Conservation (phyloP, 2,113 vertebrate species). For the Myxocyprinus asiaticus region DNA sequence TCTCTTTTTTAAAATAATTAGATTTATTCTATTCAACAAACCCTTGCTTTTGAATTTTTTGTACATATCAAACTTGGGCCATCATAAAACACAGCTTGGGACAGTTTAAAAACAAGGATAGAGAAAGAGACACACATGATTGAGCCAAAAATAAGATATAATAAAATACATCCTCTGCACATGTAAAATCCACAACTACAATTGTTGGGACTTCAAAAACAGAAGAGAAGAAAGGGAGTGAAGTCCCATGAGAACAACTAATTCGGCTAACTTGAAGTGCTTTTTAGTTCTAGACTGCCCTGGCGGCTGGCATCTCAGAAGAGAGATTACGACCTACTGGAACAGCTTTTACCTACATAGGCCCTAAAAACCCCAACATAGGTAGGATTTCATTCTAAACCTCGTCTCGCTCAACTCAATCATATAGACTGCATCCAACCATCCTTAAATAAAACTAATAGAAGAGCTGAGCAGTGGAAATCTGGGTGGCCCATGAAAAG, state of each 20-base stretch:
- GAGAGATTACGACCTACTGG: conserved; percentile 37
- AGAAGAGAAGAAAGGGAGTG: not conserved
- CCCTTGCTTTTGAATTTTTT: conserved; percentile 65
- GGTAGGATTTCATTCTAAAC: conserved; percentile 38
- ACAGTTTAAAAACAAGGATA: conserved; percentile 29
- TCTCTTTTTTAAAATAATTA: conserved; percentile 86
- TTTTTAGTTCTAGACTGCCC: conserved; percentile 45
- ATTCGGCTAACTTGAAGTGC: conserved; percentile 46
- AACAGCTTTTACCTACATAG: conserved; percentile 33
- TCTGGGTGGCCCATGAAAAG: conserved; percentile 7
- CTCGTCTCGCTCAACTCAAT: conserved; percentile 30
- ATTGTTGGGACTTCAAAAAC: too few relatives aligned
- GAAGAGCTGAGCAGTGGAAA: conserved; percentile 6
- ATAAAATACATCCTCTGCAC: conserved; percentile 48
- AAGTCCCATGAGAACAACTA: conserved; percentile 47
- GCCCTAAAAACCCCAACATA: too few relatives aligned
- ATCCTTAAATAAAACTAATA: conserved; percentile 1
- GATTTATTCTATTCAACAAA: conserved; percentile 82
- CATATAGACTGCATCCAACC: conserved; percentile 17
- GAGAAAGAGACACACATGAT: conserved; percentile 33
- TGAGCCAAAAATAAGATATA: conserved; percentile 27
- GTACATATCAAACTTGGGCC: conserved; percentile 70
- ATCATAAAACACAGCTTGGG: conserved; percentile 66
- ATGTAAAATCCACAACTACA: conserved; percentile 58
- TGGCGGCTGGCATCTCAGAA: conserved; percentile 38